Conservation (phyloP, 2,888 invertebrate species). For the Acleris emargana region DNA sequence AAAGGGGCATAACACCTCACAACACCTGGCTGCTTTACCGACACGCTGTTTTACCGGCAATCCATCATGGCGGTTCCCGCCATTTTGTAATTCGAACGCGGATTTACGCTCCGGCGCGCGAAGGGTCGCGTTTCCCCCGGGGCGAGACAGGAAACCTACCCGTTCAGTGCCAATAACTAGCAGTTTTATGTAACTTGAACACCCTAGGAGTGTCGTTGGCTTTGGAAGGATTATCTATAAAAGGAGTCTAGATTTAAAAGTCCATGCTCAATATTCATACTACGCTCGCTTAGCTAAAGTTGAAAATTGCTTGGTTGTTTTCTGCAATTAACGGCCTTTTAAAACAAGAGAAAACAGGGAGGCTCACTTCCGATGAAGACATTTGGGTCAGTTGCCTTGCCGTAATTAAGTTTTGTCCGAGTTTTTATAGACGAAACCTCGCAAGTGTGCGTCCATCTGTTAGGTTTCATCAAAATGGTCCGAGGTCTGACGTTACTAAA, state of each 20-base stretch:
- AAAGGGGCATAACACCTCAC: conserved; percentile 55
- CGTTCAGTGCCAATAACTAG: no score
- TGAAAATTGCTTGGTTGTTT: no score
- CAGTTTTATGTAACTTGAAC: no score
- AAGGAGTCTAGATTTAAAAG: no score
- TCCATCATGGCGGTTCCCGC: conserved; percentile 45
- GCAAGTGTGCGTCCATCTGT: conserved; percentile 1
- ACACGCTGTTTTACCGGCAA: conserved; percentile 54
- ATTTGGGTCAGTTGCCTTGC: conserved; percentile 15
- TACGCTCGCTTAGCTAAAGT: no score
- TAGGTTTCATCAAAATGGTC: conserved; percentile 24
- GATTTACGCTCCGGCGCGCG: conserved; percentile 72
- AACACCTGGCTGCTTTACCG: conserved; percentile 70
- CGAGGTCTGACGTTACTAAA: neutral
- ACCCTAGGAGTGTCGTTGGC: no score
- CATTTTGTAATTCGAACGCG: conserved; percentile 63
- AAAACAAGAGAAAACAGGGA: neutral
- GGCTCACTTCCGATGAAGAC: conserved; percentile 24
- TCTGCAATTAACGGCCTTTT: no score
- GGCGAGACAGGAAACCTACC: conserved; percentile 20
- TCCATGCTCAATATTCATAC: no score
- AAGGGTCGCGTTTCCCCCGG: conserved; percentile 52
- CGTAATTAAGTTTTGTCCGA: conserved; percentile 23
- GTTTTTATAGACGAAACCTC: conserved; percentile 17
- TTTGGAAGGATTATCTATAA: no score